Conservation (phyloP, 2,797 vertebrate species). For the Menidia menidia region DNA sequence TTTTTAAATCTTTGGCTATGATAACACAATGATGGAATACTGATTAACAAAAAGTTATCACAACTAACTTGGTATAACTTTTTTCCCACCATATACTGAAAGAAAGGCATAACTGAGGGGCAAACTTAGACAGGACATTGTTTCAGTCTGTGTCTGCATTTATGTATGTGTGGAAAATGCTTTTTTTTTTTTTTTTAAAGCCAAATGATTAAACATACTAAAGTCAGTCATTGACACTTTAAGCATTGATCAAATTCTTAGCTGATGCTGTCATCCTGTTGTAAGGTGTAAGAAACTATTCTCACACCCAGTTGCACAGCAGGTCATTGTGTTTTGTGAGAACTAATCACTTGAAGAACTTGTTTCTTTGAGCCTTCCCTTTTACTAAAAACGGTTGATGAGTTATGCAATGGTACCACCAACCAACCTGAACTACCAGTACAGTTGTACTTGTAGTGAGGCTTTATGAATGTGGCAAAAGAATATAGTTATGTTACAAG, state of each 20-base stretch:
- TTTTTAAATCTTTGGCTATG: too few species aligned
- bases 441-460: not conserved
- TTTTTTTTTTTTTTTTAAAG: not conserved
- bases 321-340: conserved; percentile 1
- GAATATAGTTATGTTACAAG: not conserved
- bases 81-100: too few species aligned
- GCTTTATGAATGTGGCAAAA: not conserved
- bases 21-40: too few species aligned
- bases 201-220: not conserved
- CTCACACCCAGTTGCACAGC: not conserved
- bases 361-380: conserved; percentile 1
- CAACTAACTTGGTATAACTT: too few species aligned
- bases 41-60: too few species aligned
- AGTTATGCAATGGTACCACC: not conserved
- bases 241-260: conserved; percentile 2
- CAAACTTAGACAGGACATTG: not conserved
- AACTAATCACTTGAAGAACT: conserved; percentile 13
- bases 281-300: conserved; percentile 5
- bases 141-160: not conserved
- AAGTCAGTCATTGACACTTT: not conserved
- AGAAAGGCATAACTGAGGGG: too few species aligned
- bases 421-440: not conserved
- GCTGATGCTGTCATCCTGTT: not conserved
- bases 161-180: not conserved
- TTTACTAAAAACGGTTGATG: not conserved